Conservation (phyloP, 2,113 vertebrate genomes). For the Trochalopteron elliotii region DNA sequence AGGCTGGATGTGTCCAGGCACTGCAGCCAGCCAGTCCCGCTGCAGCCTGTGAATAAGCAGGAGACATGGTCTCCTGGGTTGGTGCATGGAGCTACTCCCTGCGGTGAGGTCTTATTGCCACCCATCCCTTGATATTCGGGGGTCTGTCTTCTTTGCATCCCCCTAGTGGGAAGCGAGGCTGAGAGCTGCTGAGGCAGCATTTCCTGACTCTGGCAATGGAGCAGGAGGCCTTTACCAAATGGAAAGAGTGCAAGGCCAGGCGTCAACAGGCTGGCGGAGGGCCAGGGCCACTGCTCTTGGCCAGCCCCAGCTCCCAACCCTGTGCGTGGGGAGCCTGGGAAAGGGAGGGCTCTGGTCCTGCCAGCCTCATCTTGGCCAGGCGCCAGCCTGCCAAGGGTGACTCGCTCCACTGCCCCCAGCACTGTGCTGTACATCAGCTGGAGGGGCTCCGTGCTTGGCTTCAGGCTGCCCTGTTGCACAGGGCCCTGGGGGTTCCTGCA, state of each 20-base stretch:
- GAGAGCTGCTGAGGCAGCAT: neutral
- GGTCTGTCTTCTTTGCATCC: rapidly evolving
- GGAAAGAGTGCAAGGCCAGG: neutral
- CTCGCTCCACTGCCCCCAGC: neutral
- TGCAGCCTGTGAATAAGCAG: neutral
- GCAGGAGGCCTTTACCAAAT: neutral
- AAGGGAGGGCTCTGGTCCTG: neutral
- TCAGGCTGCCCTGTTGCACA: neutral
- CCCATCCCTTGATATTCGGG: neutral
- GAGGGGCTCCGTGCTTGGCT: neutral
- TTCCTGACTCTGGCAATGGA: neutral
- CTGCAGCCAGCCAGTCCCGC: neutral
- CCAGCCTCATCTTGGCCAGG: neutral
- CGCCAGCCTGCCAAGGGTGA: neutral
- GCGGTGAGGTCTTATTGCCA: rapidly evolving
- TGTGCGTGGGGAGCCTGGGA: neutral
- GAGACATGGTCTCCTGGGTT: neutral
- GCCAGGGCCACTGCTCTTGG: neutral
- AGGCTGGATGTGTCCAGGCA: neutral
- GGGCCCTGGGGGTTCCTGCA: neutral
- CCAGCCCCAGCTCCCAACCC: neutral
- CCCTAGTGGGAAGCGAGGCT: rapidly evolving
- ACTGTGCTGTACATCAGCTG: neutral
- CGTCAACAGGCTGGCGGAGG: neutral
- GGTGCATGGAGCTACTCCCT: neutral